phyloP scores from a whole-genome alignment of 2,113 vertebrate genomes.

The Erpornis zantholeuca region DNA sequence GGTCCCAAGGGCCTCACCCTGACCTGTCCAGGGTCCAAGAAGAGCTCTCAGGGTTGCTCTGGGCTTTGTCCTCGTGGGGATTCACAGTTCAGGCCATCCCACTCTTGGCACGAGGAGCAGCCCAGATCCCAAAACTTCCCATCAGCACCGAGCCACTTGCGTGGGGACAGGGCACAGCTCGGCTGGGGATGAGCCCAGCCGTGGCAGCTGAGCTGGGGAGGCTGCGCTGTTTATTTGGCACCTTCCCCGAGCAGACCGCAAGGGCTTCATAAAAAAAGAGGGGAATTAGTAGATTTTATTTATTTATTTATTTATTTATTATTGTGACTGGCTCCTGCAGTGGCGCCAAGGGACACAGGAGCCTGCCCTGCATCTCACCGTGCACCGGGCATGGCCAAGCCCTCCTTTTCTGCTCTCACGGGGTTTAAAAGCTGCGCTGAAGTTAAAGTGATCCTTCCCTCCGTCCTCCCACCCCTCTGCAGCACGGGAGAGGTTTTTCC shows the following conservation, averaged over 20 bases:
- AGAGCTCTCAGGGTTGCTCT: rapidly evolving
- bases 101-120: rapidly evolving
- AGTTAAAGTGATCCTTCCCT: neutral
- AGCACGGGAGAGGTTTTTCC: neutral
- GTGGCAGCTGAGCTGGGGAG: neutral
- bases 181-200: neutral
- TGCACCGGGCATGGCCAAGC: rapidly evolving
- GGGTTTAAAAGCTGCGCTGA: neutral
- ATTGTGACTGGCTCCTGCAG: neutral
- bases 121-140: neutral
- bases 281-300: neutral
- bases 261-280: neutral
- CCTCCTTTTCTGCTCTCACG: rapidly evolving
- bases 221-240: neutral
- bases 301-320: neutral
- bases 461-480: neutral
- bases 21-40: rapidly evolving
- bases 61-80: rapidly evolving
- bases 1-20: neutral
- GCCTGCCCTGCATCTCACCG: neutral
- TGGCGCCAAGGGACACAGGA: rapidly evolving
- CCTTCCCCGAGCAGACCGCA: neutral
- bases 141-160: neutral
- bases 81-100: neutral
- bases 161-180: neutral